A percentile compares a stretch with the other conserved stretches of the same genome.
phyloP scores from a whole-genome alignment of 2,888 invertebrate species.

The Eristalis tenax region DNA sequence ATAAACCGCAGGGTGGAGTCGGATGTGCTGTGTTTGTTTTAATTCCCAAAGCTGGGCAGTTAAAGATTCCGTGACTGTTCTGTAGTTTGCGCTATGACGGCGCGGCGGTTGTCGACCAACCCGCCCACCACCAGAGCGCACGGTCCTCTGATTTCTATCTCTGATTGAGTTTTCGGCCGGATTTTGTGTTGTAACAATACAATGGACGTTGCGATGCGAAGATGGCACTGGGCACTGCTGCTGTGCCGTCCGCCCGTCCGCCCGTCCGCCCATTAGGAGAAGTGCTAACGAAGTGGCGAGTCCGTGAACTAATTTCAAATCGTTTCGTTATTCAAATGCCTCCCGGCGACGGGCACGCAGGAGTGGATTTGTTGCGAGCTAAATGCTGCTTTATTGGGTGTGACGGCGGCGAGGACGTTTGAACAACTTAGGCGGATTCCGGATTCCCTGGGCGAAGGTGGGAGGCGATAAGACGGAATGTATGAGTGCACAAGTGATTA shows the following conservation, averaged over 20 bases:
- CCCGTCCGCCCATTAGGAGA: slow-evolving; percentile 33
- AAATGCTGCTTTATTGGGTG: slow-evolving; percentile 1
- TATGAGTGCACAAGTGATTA: not conserved
- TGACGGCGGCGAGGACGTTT: not conserved
- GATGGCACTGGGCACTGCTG: not conserved
- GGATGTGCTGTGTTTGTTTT: slow-evolving; percentile 63
- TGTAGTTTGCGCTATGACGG: slow-evolving; percentile 14
- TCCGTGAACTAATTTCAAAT: slow-evolving; percentile 56
- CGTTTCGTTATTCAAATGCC: slow-evolving; percentile 41
- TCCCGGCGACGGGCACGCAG: not conserved
- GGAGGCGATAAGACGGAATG: not conserved
- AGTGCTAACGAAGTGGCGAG: slow-evolving; percentile 64
- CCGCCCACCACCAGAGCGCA: slow-evolving; percentile 4
- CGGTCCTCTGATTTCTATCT: slow-evolving; percentile 54
- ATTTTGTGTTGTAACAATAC: not conserved
- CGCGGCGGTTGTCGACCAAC: slow-evolving; percentile 4
- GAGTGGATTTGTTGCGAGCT: not conserved
- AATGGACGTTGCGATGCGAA: slow-evolving; percentile 2
- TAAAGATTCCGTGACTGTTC: slow-evolving; percentile 54
- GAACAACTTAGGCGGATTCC: not conserved
- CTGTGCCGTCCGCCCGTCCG: not conserved
- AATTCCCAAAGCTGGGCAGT: slow-evolving; percentile 64
- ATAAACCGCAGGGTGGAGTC: slow-evolving; percentile 51
- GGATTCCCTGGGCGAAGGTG: not conserved
- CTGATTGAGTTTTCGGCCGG: slow-evolving; percentile 49